Evolutionary conservation across 2,888 invertebrate species (phyloP), one percentile per base, ranked within the genome.

Genomic region (Euplexia lucipara): DNA sequence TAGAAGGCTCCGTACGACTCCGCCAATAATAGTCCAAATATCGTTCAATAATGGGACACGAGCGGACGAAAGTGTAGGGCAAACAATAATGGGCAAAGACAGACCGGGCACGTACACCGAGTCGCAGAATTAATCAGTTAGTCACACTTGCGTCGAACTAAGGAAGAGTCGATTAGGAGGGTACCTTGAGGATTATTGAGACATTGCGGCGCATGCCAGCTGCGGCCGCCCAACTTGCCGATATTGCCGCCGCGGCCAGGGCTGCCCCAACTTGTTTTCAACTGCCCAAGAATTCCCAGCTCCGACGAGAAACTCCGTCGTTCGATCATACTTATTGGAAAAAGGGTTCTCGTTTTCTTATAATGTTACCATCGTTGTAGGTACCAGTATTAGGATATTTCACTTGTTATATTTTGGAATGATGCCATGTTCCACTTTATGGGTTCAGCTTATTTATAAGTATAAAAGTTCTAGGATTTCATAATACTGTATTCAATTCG

Each of bases 121-220:
- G 87, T 88, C 87, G 87, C 89, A 89, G 94, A 91, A 95, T 95
- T 94, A 95, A 95, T 95, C 95, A 95, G 95, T 94, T 94, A 94
- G 93, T 91, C 94, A 90, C 95, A 95, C 95, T 95, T 95, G 95
- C 88, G 93, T 88, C 91, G 90, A 89, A 92, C 86, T 90, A 89
- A 92, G 93, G 94, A 93, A 90, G 93, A 95, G 92, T 94, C 94
- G 95, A 95, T 95, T 95, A 94, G 93, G 91, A 91, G 91, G 93
- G 92, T 89, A 93, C 93, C 94, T 94, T 91, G 90, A 90, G 90
- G 91, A 93, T 94, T 95, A 95, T 95, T 95, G 95, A 95, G 95
- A 94, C 95, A 92, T 95, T 88, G 92, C 88, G 87, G 85, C 88
- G 86, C 85, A 86, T 88, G 90, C 92, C 95, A 95, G 92, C 93